Percentiles rank a stretch among this genome's conserved stretches.
These are phyloP conservation scores for Potamarius usumacintae DNA, from an alignment of 2,113 vertebrate genomes.

Conservation along the genomic window DNA sequence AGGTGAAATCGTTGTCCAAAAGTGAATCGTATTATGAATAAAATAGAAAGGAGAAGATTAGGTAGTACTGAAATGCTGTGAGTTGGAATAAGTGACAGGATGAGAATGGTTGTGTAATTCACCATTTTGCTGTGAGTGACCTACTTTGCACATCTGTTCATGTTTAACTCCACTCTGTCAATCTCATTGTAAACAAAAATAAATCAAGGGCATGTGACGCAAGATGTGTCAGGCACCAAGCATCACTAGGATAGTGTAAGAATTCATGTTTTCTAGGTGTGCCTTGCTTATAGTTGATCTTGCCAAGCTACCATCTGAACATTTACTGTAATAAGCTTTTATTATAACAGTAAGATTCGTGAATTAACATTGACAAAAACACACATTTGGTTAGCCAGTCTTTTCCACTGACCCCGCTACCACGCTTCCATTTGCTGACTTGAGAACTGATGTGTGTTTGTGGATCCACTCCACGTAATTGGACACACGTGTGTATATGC, in stretches of 20 bases:
- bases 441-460: constrained; percentile 55
- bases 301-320: neutral
- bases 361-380: neutral
- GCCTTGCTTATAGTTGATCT: neutral
- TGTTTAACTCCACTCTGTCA: neutral
- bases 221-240: neutral
- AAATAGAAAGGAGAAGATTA: neutral
- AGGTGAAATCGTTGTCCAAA: neutral
- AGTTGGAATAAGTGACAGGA: neutral
- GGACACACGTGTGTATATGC: constrained; percentile 90
- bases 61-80: neutral
- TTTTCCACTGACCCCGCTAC: neutral
- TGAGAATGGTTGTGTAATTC: neutral
- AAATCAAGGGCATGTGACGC: neutral
- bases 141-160: constrained; percentile 17
- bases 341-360: neutral
- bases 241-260: constrained; percentile 5
- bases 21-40: neutral
- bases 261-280: neutral
- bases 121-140: neutral
- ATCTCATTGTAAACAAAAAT: constrained; percentile 2
- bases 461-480: constrained; percentile 83
- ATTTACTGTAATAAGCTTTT: neutral
- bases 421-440: neutral
- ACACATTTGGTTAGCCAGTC: neutral